phyloP scores from a whole-genome alignment of 2,797 vertebrate genomes.

The Arctocebus calabarensis region DNA sequence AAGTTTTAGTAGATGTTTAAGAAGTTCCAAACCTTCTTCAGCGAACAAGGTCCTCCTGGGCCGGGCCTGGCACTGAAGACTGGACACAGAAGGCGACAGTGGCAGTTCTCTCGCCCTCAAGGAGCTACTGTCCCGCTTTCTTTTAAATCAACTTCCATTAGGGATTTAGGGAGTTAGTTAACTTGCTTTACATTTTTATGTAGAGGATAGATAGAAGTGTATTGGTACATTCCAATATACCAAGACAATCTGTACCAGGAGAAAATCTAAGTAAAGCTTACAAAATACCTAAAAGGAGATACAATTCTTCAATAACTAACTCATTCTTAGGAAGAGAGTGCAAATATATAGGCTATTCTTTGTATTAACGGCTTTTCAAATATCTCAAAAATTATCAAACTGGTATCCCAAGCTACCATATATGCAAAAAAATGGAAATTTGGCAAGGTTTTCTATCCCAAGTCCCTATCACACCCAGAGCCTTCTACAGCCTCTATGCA shows the following conservation, averaged over 20 bases:
- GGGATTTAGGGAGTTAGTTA: constrained; percentile 2
- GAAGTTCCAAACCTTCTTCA: not conserved
- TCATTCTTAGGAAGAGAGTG: not conserved
- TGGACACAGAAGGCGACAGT: not conserved
- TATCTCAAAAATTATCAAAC: constrained; percentile 38
- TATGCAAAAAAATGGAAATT: not conserved
- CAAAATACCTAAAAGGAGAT: constrained; percentile 40
- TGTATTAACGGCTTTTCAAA: not conserved
- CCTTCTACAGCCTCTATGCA: not conserved
- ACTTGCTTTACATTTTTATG: constrained; percentile 55
- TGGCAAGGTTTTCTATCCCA: not conserved
- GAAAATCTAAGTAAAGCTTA: constrained; percentile 27
- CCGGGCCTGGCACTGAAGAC: not conserved
- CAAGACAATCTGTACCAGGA: not conserved
- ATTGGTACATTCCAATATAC: not conserved
- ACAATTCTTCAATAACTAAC: constrained; percentile 40
- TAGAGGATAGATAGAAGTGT: not conserved
- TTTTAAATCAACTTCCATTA: constrained; percentile 23
- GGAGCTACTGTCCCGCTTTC: not conserved
- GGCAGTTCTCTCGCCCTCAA: not conserved
- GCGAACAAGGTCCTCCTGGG: not conserved
- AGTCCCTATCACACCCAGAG: not conserved
- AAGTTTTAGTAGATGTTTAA: not conserved
- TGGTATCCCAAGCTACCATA: not conserved
- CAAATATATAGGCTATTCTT: not conserved